A percentile compares a stretch with the other conserved stretches of the same genome.
Evolutionary conservation across 2,797 vertebrate genomes (phyloP).

Genomic region (Spinus olivaceus): DNA sequence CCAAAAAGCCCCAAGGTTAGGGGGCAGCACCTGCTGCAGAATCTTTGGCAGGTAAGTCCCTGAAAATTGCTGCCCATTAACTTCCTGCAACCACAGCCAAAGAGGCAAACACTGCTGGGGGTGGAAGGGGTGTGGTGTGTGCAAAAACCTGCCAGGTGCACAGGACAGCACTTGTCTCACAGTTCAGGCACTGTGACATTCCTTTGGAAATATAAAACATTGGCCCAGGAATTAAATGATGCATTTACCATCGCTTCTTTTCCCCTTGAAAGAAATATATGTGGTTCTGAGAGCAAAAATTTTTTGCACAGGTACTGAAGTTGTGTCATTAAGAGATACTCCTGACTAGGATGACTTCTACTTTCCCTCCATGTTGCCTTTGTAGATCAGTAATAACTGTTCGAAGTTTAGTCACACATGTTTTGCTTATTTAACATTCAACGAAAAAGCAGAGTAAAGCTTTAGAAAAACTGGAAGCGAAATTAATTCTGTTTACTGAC

Average conservation of each 20-base stretch:
- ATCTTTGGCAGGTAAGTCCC: not conserved
- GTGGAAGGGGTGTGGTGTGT: not conserved
- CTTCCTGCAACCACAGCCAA: not conserved
- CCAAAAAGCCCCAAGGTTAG: not conserved
- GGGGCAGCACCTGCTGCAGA: not conserved
- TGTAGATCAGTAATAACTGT: not conserved
- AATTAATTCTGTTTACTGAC: constrained; percentile 19
- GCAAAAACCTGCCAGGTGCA: not conserved
- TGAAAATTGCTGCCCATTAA: not conserved
- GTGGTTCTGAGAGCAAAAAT: not conserved
- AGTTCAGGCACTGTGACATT: not conserved
- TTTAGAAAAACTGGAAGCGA: not conserved
- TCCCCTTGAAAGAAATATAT: not conserved
- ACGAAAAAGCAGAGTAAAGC: not conserved
- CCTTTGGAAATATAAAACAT: not conserved
- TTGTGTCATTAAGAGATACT: not conserved
- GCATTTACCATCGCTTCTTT: not conserved
- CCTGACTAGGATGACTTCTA: not conserved
- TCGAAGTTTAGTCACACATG: not conserved
- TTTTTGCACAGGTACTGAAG: not conserved
- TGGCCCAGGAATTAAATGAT: not conserved
- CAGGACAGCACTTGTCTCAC: not conserved
- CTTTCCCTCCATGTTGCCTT: not conserved
- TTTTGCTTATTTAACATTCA: not conserved
- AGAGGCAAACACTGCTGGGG: not conserved